Base-by-base conservation (phyloP, 1,140 invertebrate species). In the Trichonephila clavipes region DNA sequence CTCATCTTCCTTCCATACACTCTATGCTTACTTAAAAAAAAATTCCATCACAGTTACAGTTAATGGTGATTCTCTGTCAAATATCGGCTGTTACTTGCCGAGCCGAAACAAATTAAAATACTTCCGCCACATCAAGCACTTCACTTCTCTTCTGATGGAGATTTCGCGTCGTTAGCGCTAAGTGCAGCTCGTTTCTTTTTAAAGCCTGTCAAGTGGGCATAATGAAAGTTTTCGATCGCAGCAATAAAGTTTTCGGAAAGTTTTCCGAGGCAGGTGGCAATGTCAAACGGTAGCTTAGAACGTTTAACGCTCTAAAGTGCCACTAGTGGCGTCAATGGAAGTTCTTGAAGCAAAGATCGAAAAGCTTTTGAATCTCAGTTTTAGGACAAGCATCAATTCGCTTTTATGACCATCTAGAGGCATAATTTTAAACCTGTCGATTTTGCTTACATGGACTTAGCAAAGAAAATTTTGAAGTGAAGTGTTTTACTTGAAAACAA, bases 131-230 rank as follows among this genome's bases (percentile, higher is more conserved):
- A 51, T 51, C 51, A 51, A 51, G 10, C 72, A 77, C 28, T 77
- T 34, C 72, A 77, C 72, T 77, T 77, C 72, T 14, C 72, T 77
- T 77, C 72, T 16, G 72, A 77, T 77, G 28, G 72, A 34, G 72
- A 28, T 18, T 34, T 77, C 24, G 72, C 28, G 72, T 77, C 72
- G 72, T 77, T 77, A 77, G 72, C 72, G 72, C 7, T 77, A 77
- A 77, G 28, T 77, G 72, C 34, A 77, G 34, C 28, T 77, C 34
- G 72, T 77, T 77, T 77, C 72, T 77, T 77, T 77, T 77, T 77
- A 77, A 77, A 28, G 72, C 28, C 28, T 77, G 72, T 77, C 72
- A 77, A 77, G 72, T 16, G 28, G 16, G 34, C 72, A 34, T 77
- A 77, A 77, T 77, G 72, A 77, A 77, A 77, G 72, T 40, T 77